Percentiles rank a stretch among this genome's conserved stretches.
Evolutionary conservation across 64 coral and sea anemone genomes (phyloP).

Genomic region (Exaiptasia diaphana): DNA sequence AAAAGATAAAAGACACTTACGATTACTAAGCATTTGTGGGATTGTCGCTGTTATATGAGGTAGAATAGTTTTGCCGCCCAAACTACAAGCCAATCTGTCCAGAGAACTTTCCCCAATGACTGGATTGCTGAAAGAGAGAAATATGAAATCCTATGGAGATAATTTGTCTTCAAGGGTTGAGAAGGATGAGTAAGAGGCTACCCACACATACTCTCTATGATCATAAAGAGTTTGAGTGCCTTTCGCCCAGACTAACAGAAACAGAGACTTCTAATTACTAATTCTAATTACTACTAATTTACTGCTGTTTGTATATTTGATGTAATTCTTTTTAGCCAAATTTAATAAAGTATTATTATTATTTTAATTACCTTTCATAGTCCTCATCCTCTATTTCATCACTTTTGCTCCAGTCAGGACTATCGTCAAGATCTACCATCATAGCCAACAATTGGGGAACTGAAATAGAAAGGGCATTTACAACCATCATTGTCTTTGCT

Average conservation of each 20-base stretch:
- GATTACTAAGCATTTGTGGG: conserved; percentile 94
- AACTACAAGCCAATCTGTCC: conserved; percentile 87
- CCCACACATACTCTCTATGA: too few species aligned
- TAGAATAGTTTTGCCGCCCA: conserved; percentile 92
- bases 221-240: too few species aligned
- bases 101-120: conserved; percentile 93
- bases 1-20: too few species aligned
- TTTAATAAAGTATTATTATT: too few species aligned
- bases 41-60: conserved; percentile 90
- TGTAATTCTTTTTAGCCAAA: too few species aligned
- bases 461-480: too few species aligned
- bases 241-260: too few species aligned
- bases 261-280: too few species aligned
- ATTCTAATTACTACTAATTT: too few species aligned
- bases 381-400: conserved; percentile 97
- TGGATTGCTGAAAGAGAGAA: conserved; percentile 61
- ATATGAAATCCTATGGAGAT: not conserved
- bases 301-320: too few species aligned
- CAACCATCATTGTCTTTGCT: not conserved
- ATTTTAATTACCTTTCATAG: conserved; percentile 86
- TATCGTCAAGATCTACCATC: conserved; percentile 98
- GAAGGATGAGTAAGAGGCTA: too few species aligned
- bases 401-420: conserved; percentile 90
- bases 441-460: conserved; percentile 95
- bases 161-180: too few species aligned